A percentile compares a stretch with the other conserved stretches of the same genome.
phyloP scores from a whole-genome alignment of 2,113 vertebrate genomes.

The Leptobrachium ailaonicum region DNA sequence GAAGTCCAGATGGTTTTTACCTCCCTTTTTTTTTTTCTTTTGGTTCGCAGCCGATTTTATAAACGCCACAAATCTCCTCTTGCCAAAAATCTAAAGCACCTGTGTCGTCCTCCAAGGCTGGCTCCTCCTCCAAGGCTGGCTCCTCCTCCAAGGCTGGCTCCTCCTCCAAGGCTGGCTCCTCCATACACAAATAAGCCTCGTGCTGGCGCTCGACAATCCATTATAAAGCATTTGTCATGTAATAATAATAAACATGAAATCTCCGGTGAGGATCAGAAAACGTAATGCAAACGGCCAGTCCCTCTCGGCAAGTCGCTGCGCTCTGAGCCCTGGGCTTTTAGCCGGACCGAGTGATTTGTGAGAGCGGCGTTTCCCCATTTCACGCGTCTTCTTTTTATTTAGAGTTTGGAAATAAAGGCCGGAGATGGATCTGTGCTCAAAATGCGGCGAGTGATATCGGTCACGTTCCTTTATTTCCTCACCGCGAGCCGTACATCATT shows the following conservation, averaged over 20 bases:
- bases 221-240: not conserved
- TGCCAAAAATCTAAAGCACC: too few species aligned
- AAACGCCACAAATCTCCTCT: too few species aligned
- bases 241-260: not conserved
- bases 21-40: too few species aligned
- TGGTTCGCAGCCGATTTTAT: too few species aligned
- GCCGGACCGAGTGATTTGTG: not conserved
- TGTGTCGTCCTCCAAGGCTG: too few species aligned
- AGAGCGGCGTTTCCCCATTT: not conserved
- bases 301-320: not conserved
- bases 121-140: too few species aligned
- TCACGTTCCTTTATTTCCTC: constrained; percentile 15
- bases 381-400: constrained; percentile 14
- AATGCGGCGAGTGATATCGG: not conserved
- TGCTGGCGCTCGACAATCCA: too few species aligned
- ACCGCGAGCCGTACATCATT: constrained; percentile 14
- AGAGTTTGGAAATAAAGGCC: not conserved
- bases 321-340: not conserved
- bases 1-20: too few species aligned
- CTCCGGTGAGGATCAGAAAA: not conserved
- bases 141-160: too few species aligned
- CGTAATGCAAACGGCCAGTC: not conserved
- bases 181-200: too few species aligned
- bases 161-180: too few species aligned
- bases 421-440: constrained; percentile 5